Evolutionary conservation across 2,888 invertebrate species (phyloP).

Genomic region (Amblyteles armatorius): DNA sequence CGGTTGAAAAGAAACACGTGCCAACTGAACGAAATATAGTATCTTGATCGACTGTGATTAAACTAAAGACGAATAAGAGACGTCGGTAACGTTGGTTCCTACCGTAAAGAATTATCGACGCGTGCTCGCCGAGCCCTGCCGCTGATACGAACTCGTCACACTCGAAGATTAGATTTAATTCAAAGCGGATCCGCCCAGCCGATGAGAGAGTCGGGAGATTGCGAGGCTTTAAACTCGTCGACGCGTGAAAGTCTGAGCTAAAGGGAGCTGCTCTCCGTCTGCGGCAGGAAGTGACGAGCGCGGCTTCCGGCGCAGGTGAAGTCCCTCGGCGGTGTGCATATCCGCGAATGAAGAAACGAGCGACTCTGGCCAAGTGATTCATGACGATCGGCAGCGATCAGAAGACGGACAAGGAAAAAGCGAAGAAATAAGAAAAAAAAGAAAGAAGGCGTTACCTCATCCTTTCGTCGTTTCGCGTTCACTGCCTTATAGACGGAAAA

Average conservation of each 20-base stretch:
- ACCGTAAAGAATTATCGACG: slow-evolving; percentile 1
- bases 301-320: slow-evolving; percentile 62
- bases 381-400: slow-evolving; percentile 37
- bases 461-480: neutral
- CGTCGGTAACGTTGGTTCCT: neutral
- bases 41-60: neutral
- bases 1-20: neutral
- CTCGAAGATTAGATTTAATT: slow-evolving; percentile 58
- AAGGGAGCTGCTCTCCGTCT: slow-evolving; percentile 19
- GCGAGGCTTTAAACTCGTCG: slow-evolving; percentile 52
- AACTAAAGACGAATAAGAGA: neutral
- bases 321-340: slow-evolving; percentile 15
- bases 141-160: slow-evolving; percentile 18
- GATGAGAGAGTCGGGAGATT: slow-evolving; percentile 1
- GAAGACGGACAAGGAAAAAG: neutral
- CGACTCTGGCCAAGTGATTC: slow-evolving; percentile 3
- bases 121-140: neutral
- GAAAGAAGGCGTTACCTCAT: neutral
- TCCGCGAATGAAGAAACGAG: slow-evolving; percentile 22
- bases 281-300: slow-evolving; percentile 58
- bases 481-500: neutral
- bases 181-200: slow-evolving; percentile 5
- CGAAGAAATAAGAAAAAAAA: slow-evolving; percentile 4
- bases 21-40: neutral
- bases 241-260: slow-evolving; percentile 54